These are phyloP conservation scores for human (Homo sapiens) DNA, from an alignment of 2,113 vertebrate species.

Conservation along the genomic window GRCh38 chr5:68686001-68686500, in stretches of 20 bases:
- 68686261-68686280: slow-evolving; percentile 49
- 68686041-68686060: slow-evolving; percentile 43
- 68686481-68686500: background rate
- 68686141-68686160: slow-evolving; percentile 20
- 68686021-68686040: slow-evolving; percentile 33
- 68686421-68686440: background rate
- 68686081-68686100: slow-evolving; percentile 13
- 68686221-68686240: background rate
- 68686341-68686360: slow-evolving; percentile 45
- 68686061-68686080: slow-evolving; percentile 58
- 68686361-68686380: slow-evolving; percentile 12
- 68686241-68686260: background rate
- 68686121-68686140: slow-evolving; percentile 27
- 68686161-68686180: slow-evolving; percentile 64
- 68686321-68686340: background rate
- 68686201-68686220: slow-evolving; percentile 60
- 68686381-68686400: slow-evolving; percentile 54
- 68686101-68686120: slow-evolving; percentile 32
- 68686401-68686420: background rate
- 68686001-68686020: background rate
- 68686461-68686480: background rate
- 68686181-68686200: slow-evolving; percentile 49
- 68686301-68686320: slow-evolving; percentile 46
- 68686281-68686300: slow-evolving; percentile 56
- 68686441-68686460: background rate